These are phyloP conservation scores for Delichon dasypus DNA, from an alignment of 2,797 vertebrate genomes.

Conservation along the genomic window DNA sequence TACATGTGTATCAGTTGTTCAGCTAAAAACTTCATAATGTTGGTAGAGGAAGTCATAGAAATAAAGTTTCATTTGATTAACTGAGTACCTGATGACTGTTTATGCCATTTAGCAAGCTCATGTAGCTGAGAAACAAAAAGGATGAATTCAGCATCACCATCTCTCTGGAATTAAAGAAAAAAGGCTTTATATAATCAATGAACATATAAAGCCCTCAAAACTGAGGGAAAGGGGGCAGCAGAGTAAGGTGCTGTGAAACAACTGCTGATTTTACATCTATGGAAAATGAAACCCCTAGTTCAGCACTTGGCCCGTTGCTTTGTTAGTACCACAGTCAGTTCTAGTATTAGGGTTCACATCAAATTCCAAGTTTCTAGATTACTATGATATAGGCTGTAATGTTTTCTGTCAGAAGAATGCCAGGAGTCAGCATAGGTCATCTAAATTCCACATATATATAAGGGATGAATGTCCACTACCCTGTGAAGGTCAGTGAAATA, in stretches of 20 bases:
- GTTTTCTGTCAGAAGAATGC: neutral
- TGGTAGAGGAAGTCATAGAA: neutral
- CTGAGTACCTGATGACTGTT: neutral
- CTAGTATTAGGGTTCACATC: neutral
- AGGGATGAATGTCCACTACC: rapidly evolving
- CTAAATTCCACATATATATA: neutral
- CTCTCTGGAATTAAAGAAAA: neutral
- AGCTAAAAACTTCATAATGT: neutral
- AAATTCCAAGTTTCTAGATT: neutral
- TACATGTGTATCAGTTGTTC: neutral
- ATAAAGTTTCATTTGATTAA: slow-evolving; percentile 50
- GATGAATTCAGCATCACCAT: neutral
- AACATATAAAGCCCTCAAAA: neutral
- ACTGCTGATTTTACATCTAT: neutral
- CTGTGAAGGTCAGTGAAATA: neutral
- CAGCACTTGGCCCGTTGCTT: neutral
- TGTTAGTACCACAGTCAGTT: neutral
- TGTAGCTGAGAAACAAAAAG: neutral
- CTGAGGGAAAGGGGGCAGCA: neutral
- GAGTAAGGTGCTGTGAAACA: neutral
- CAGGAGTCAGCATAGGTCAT: neutral
- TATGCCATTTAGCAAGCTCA: neutral
- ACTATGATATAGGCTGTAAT: rapidly evolving
- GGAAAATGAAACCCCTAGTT: neutral
- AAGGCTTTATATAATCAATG: neutral